Percentiles rank a stretch among this genome's conserved stretches.
phyloP scores from a whole-genome alignment of 2,797 vertebrate species.

The Anabas testudineus region DNA sequence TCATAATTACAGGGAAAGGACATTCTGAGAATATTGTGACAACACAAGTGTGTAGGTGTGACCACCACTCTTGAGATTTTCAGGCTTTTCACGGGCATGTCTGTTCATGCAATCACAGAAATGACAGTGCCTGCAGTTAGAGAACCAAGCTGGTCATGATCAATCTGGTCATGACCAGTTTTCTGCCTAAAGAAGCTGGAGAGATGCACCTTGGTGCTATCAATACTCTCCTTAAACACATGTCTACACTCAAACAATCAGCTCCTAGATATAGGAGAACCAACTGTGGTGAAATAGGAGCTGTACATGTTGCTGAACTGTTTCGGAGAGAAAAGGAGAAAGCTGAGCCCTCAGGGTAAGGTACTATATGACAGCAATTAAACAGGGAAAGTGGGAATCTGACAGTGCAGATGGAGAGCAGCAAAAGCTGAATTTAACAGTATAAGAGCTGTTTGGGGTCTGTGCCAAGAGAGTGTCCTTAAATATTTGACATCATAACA shows the following conservation, averaged over 20 bases:
- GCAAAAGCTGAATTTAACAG: constrained; percentile 16
- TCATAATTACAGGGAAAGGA: constrained; percentile 19
- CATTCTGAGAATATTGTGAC: constrained; percentile 38
- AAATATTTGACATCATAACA: constrained; percentile 8
- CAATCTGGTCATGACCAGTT: not conserved
- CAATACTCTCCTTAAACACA: constrained; percentile 24
- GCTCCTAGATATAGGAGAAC: constrained; percentile 41
- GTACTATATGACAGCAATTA: constrained; percentile 54
- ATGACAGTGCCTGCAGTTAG: constrained; percentile 13
- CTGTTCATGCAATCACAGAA: constrained; percentile 20
- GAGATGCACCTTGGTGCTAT: constrained; percentile 22
- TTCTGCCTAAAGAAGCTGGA: constrained; percentile 11
- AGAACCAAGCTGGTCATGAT: constrained; percentile 6
- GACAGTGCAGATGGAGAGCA: constrained; percentile 12
- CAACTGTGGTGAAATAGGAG: constrained; percentile 54
- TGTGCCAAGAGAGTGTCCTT: not conserved
- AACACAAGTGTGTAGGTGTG: constrained; percentile 53
- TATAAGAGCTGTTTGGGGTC: not conserved
- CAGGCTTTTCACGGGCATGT: constrained; percentile 38
- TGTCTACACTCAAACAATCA: constrained; percentile 21
- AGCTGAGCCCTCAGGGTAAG: constrained; percentile 48
- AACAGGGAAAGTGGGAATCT: constrained; percentile 40
- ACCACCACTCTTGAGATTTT: constrained; percentile 28
- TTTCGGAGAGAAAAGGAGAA: constrained; percentile 65
- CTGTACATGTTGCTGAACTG: constrained; percentile 43